phyloP scores from a whole-genome alignment of 2,113 vertebrate genomes.

The Turnix velox region DNA sequence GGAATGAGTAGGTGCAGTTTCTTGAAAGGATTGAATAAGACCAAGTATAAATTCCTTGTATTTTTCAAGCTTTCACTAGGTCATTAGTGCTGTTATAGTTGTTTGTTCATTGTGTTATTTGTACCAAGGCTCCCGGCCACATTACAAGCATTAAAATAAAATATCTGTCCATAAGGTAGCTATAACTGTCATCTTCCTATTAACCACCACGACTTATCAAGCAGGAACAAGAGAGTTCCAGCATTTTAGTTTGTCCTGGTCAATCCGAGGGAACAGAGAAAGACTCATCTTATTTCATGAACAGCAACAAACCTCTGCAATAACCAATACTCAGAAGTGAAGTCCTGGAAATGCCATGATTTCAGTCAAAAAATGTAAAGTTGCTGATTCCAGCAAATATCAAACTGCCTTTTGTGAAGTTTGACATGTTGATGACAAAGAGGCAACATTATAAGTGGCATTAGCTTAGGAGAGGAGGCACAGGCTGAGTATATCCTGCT shows the following conservation, averaged over 20 bases:
- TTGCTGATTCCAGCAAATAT: not conserved
- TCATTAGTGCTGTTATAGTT: conserved; percentile 13
- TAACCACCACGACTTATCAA: not conserved
- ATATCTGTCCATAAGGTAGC: conserved; percentile 26
- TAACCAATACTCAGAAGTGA: not conserved
- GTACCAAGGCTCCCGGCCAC: not conserved
- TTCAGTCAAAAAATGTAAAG: not conserved
- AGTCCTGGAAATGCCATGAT: not conserved
- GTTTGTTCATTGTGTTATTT: conserved; percentile 11
- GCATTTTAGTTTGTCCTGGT: not conserved
- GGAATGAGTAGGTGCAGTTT: not conserved
- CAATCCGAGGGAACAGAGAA: not conserved
- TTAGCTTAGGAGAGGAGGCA: not conserved
- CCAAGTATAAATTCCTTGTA: not conserved
- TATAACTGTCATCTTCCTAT: conserved; percentile 24
- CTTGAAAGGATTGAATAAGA: not conserved
- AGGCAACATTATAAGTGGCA: too few relatives aligned
- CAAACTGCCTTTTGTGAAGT: not conserved
- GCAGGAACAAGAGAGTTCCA: not conserved
- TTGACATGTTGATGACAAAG: not conserved
- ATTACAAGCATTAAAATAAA: conserved; percentile 40
- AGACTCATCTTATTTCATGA: not conserved
- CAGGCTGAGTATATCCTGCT: not conserved
- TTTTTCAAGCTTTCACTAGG: conserved; percentile 39
- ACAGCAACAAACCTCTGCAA: not conserved